Evolutionary conservation across 92 coral and sea anemone genomes (phyloP).

Genomic region (Nematostella vectensis): DNA sequence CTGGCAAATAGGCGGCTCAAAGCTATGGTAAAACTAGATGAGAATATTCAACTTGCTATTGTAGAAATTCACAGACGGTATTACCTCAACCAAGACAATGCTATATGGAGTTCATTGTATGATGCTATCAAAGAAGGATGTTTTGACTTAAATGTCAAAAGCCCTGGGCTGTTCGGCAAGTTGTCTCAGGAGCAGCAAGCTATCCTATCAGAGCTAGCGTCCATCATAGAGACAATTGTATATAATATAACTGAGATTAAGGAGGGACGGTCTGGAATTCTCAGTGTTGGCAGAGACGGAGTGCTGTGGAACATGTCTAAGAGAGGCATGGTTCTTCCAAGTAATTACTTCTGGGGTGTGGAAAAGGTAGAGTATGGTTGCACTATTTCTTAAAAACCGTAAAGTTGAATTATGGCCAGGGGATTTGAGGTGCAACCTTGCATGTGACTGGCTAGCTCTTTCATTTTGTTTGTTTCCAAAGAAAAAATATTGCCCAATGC

Average conservation of each 20-base stretch:
- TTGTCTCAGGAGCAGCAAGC: constrained; percentile 41
- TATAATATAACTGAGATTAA: constrained; percentile 38
- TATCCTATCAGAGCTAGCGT: constrained; percentile 45
- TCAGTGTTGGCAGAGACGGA: constrained; percentile 60
- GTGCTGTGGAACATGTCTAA: constrained; percentile 69
- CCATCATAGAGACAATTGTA: constrained; percentile 57
- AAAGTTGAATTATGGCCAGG: too few species aligned
- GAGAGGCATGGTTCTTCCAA: constrained; percentile 41
- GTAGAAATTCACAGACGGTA: constrained; percentile 42
- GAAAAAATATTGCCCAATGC: too few species aligned
- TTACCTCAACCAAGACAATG: constrained; percentile 39
- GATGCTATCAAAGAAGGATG: constrained; percentile 44
- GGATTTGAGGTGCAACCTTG: constrained; percentile 1
- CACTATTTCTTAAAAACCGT: too few species aligned
- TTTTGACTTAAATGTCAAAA: constrained; percentile 41
- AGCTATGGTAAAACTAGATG: constrained; percentile 41
- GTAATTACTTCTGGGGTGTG: constrained; percentile 60
- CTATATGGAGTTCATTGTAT: constrained; percentile 32
- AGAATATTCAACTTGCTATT: constrained; percentile 34
- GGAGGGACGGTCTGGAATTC: constrained; percentile 20
- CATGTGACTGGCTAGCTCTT: background rate
- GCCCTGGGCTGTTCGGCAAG: constrained; percentile 66
- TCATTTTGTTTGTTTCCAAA: too few species aligned
- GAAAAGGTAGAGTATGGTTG: constrained; percentile 56
- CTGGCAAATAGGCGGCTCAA: constrained; percentile 22